Evolutionary conservation across 2,888 invertebrate genomes (phyloP).

Genomic region (Phytoseiulus persimilis): DNA sequence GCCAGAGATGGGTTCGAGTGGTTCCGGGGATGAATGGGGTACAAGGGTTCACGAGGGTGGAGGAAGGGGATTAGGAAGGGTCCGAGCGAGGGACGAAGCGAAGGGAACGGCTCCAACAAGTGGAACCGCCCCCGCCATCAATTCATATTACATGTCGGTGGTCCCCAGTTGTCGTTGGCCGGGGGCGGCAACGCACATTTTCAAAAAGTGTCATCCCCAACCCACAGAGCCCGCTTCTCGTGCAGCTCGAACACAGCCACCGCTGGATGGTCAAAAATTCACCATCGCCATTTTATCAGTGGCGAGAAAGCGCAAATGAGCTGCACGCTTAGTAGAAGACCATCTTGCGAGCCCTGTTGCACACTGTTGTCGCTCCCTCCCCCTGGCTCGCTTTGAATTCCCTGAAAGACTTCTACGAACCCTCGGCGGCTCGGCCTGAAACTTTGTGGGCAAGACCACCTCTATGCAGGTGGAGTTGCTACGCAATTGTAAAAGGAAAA

Average conservation of each 20-base stretch:
- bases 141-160: not conserved
- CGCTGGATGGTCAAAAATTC: not conserved
- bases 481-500: not conserved
- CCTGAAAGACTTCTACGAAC: not conserved
- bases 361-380: not conserved
- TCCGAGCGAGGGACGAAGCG: not conserved
- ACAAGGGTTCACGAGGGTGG: too few relatives aligned
- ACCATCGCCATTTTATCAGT: not conserved
- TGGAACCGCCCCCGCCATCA: slow-evolving; percentile 5
- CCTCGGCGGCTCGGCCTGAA: not conserved
- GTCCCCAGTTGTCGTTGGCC: not conserved
- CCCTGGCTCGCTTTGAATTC: not conserved
- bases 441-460: not conserved
- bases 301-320: slow-evolving; percentile 5
- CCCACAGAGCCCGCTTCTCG: not conserved
- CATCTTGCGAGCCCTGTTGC: not conserved
- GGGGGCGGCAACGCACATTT: not conserved
- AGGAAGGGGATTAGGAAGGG: not conserved
- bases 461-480: not conserved
- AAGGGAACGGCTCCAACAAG: not conserved
- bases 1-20: too few relatives aligned
- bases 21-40: too few relatives aligned
- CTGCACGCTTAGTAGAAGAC: not conserved
- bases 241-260: not conserved
- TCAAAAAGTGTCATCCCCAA: not conserved